phyloP scores from a whole-genome alignment of 1,140 invertebrate genomes.

The Cydia amplana region DNA sequence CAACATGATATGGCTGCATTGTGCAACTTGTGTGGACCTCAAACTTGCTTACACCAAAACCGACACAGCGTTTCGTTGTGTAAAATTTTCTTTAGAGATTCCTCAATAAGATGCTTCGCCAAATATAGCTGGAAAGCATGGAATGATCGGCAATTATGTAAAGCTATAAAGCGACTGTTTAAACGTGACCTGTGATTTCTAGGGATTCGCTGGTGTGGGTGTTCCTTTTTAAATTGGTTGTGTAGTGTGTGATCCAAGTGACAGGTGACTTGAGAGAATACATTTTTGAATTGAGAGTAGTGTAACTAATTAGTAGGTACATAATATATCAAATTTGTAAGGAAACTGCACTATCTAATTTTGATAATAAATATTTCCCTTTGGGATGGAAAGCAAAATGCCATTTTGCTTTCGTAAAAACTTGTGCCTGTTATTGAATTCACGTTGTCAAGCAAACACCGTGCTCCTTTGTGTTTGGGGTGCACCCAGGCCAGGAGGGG shows the following conservation, averaged over 20 bases:
- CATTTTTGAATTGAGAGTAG: too few species aligned
- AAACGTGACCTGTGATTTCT: slow-evolving; percentile 33
- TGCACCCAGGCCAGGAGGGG: too few species aligned
- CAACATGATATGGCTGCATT: slow-evolving; percentile 29
- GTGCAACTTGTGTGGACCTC: slow-evolving; percentile 17
- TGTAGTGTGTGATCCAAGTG: background rate
- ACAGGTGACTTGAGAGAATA: background rate
- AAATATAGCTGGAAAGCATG: slow-evolving; percentile 28
- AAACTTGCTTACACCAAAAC: background rate
- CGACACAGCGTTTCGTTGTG: background rate
- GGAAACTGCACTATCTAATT: too few species aligned
- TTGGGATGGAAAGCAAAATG: too few species aligned
- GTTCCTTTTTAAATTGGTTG: slow-evolving; percentile 33
- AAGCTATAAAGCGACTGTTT: slow-evolving; percentile 33
- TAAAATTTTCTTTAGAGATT: background rate
- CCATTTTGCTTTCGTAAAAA: too few species aligned
- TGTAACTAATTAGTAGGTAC: too few species aligned
- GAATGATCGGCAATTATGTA: slow-evolving; percentile 34
- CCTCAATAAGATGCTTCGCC: background rate
- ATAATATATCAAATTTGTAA: too few species aligned
- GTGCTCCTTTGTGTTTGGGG: too few species aligned
- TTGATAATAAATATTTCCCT: too few species aligned
- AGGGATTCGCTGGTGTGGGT: slow-evolving; percentile 31
- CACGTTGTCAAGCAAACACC: too few species aligned
- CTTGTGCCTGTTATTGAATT: too few species aligned